A percentile compares a stretch with the other conserved stretches of the same genome.
These are phyloP conservation scores for Cryptotis parvus DNA, from an alignment of 2,113 vertebrate genomes.

Conservation along the genomic window DNA sequence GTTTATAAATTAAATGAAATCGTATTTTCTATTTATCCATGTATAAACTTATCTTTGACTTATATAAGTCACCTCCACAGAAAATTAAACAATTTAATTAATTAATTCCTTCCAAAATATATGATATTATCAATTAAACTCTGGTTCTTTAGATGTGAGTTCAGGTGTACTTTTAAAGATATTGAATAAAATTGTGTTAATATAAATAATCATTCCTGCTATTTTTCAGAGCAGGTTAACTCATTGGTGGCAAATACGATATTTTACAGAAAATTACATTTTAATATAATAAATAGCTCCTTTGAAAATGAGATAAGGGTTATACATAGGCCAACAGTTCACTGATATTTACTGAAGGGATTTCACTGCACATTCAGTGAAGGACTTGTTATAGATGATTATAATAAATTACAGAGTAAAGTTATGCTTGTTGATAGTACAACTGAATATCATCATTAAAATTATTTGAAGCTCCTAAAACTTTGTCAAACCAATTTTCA, in stretches of 20 bases:
- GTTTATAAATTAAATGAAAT: background rate
- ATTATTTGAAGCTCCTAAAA: background rate
- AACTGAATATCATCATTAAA: background rate
- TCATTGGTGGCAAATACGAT: background rate
- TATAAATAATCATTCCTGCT: background rate
- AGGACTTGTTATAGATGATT: background rate
- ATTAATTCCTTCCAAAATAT: background rate
- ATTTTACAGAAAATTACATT: background rate
- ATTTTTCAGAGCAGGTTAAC: background rate
- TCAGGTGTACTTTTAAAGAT: background rate
- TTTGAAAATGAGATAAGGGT: background rate
- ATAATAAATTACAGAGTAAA: background rate
- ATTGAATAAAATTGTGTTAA: background rate
- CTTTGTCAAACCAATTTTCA: background rate
- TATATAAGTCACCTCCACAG: background rate
- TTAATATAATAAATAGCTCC: background rate
- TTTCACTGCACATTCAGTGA: background rate
- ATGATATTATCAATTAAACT: background rate
- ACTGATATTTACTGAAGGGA: background rate
- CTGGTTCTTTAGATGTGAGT: background rate
- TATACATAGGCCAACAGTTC: background rate
- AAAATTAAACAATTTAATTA: background rate
- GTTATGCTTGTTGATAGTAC: background rate
- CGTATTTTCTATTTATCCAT: background rate
- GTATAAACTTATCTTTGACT: background rate